phyloP scores from a whole-genome alignment of 2,113 vertebrate genomes.

The Psilopsiagon aymara region DNA sequence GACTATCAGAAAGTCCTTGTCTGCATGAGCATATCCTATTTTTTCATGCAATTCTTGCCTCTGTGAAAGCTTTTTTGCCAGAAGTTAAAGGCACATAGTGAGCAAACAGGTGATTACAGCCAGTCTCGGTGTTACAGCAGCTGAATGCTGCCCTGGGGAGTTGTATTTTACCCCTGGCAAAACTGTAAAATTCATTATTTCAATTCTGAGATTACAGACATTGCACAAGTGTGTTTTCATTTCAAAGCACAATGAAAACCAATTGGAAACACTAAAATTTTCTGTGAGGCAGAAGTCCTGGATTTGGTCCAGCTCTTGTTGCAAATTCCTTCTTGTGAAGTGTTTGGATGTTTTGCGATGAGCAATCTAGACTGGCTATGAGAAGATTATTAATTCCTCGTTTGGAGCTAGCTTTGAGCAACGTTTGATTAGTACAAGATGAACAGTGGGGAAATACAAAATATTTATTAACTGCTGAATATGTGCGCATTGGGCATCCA shows the following conservation, averaged over 20 bases:
- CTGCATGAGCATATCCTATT: background rate
- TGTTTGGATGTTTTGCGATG: constrained; percentile 37
- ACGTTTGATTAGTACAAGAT: constrained; percentile 4
- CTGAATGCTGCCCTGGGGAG: constrained; percentile 60
- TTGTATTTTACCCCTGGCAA: constrained; percentile 64
- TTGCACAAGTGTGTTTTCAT: constrained; percentile 56
- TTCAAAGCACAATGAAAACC: constrained; percentile 63
- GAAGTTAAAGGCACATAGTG: constrained; percentile 30
- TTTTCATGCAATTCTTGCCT: background rate
- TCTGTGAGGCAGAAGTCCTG: constrained; percentile 61
- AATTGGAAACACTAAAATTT: constrained; percentile 65
- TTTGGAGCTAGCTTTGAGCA: constrained; percentile 45
- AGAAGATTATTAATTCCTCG: constrained; percentile 44
- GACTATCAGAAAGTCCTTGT: background rate
- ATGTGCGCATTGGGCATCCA: background rate
- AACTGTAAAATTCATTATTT: constrained; percentile 66
- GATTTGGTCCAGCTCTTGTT: constrained; percentile 53
- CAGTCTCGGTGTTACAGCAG: constrained; percentile 19
- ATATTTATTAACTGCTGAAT: constrained; percentile 30
- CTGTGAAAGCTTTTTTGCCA: background rate
- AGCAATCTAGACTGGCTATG: constrained; percentile 32
- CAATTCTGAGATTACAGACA: constrained; percentile 49
- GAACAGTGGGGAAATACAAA: background rate
- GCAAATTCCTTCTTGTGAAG: constrained; percentile 11
- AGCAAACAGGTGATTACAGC: constrained; percentile 53